Evolutionary conservation across 2,888 invertebrate species (phyloP).

Genomic region (Thereva nobilitata): DNA sequence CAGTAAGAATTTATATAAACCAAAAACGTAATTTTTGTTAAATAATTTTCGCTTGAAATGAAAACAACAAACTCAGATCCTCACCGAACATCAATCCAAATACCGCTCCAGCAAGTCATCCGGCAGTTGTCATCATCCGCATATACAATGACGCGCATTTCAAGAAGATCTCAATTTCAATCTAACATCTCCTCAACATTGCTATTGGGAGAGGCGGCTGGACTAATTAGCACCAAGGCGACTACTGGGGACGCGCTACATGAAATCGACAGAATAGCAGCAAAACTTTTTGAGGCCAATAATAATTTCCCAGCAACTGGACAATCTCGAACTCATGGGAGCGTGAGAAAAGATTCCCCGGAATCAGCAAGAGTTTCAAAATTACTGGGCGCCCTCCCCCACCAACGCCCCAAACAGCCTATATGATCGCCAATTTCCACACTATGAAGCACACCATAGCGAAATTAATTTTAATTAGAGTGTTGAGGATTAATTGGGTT

Average conservation of each 20-base stretch:
- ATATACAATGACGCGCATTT: too few relatives aligned
- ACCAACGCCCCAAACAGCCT: slow-evolving; percentile 22
- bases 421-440: slow-evolving; percentile 10
- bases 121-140: too few relatives aligned
- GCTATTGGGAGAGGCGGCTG: slow-evolving; percentile 24
- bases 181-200: slow-evolving; percentile 15
- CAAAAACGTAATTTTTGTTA: too few relatives aligned
- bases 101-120: too few relatives aligned
- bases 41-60: too few relatives aligned
- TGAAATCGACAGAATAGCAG: too few relatives aligned
- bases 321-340: slow-evolving; percentile 30
- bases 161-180: slow-evolving; percentile 29
- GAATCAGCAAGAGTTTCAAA: slow-evolving; percentile 14
- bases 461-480: slow-evolving; percentile 44
- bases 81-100: too few relatives aligned
- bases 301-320: slow-evolving; percentile 34
- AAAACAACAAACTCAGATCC: too few relatives aligned
- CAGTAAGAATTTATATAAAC: too few relatives aligned
- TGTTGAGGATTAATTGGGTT: slow-evolving; percentile 60
- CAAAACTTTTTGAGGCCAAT: slow-evolving; percentile 7
- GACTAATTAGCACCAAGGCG: slow-evolving; percentile 30
- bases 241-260: slow-evolving; percentile 12
- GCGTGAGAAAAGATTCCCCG: slow-evolving; percentile 35
- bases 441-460: slow-evolving; percentile 23
- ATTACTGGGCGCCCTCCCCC: slow-evolving; percentile 27